Conservation (phyloP, 2,797 vertebrate species). For the Phoeniculus purpureus region DNA sequence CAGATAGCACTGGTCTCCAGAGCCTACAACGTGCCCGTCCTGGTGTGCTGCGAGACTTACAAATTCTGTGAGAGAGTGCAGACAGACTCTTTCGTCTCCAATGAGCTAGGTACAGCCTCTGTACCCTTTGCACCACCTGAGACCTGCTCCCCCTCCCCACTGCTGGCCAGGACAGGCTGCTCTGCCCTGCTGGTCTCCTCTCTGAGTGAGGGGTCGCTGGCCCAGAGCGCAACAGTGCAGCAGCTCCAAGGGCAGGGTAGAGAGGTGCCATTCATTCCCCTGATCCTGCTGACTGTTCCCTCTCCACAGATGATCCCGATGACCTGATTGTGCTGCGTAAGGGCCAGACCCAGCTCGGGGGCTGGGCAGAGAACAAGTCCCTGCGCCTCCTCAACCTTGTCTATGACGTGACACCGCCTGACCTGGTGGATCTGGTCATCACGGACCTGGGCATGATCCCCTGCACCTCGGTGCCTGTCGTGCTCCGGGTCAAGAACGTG, state of each 20-base stretch:
- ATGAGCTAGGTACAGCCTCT: conserved; percentile 88
- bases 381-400: conserved; percentile 93
- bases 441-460: conserved; percentile 99
- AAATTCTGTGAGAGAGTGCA: conserved; percentile 99
- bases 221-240: too few species aligned
- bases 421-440: conserved; percentile 97
- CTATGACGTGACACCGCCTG: conserved; percentile 95
- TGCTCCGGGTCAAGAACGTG: conserved; percentile 94
- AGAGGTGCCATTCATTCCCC: neutral
- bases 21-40: conserved; percentile 94
- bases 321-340: conserved; percentile 42
- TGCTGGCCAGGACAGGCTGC: too few species aligned
- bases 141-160: neutral
- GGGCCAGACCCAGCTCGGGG: conserved; percentile 75
- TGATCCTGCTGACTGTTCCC: neutral
- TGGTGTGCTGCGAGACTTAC: conserved; percentile 99
- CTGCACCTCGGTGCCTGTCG: conserved; percentile 96
- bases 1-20: conserved; percentile 95
- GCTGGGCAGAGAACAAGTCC: conserved; percentile 85
- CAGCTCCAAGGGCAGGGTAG: neutral
- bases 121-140: neutral
- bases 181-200: fast-evolving
- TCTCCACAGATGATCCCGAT: conserved; percentile 42
- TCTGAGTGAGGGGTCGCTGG: fast-evolving
- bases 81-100: conserved; percentile 97